A percentile compares a stretch with the other conserved stretches of the same genome.
Conservation (phyloP, 2,797 vertebrate genomes). For the Brachyrhaphis roseni region DNA sequence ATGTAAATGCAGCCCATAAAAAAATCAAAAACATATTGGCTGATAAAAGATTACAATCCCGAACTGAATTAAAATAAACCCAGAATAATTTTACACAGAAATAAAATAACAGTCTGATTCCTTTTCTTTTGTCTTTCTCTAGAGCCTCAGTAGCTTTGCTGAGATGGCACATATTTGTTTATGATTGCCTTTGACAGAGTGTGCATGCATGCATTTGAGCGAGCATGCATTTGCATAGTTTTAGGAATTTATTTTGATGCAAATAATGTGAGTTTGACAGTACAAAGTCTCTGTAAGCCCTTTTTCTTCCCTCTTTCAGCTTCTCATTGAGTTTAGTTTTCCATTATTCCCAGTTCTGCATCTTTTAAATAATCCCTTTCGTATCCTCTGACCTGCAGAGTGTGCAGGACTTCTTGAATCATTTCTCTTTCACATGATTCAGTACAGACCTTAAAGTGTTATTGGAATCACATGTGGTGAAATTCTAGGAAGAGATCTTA, state of each 20-base stretch:
- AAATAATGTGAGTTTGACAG: constrained; percentile 40
- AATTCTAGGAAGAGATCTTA: constrained; percentile 5
- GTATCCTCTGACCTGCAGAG: constrained; percentile 29
- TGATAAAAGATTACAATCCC: constrained; percentile 14
- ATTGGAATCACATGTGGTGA: background rate
- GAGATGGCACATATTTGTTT: constrained; percentile 37
- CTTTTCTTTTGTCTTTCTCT: constrained; percentile 8
- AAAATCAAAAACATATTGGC: constrained; percentile 36
- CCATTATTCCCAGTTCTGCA: constrained; percentile 47
- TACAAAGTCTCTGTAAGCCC: constrained; percentile 2
- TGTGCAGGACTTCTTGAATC: constrained; percentile 4
- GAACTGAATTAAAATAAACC: constrained; percentile 41
- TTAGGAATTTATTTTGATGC: constrained; percentile 44
- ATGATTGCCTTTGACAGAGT: constrained; percentile 32
- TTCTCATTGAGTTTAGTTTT: constrained; percentile 36
- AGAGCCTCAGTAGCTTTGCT: constrained; percentile 38
- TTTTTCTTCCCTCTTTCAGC: constrained; percentile 1
- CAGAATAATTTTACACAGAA: constrained; percentile 49
- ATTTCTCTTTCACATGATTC: constrained; percentile 5
- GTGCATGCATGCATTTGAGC: constrained; percentile 20
- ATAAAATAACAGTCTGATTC: constrained; percentile 26
- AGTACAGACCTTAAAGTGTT: background rate
- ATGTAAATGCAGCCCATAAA: constrained; percentile 38
- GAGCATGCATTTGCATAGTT: constrained; percentile 57
- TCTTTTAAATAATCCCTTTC: constrained; percentile 52